phyloP scores from a whole-genome alignment of 2,113 vertebrate genomes.

The Oryctolagus cuniculus region DNA sequence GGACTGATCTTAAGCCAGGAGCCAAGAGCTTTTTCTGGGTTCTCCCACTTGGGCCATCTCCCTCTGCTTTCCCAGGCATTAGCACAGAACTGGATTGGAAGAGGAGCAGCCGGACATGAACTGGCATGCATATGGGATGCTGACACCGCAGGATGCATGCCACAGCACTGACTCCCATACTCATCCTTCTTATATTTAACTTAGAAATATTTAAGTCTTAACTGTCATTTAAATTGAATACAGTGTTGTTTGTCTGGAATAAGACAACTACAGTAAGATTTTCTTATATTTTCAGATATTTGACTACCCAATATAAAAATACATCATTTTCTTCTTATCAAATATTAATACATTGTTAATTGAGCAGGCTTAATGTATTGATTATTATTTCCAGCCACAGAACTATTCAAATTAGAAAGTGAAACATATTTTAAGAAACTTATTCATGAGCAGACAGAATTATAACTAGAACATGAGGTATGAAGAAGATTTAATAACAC shows the following conservation, averaged over 20 bases:
- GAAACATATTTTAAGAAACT: slow-evolving; percentile 20
- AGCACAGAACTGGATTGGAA: too few relatives aligned
- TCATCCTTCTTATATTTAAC: not conserved
- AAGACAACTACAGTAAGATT: not conserved
- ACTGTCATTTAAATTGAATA: not conserved
- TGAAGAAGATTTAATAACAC: not conserved
- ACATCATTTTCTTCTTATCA: not conserved
- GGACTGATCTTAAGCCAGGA: too few relatives aligned
- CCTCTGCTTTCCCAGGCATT: too few relatives aligned
- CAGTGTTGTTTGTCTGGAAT: not conserved
- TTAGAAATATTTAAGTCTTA: not conserved
- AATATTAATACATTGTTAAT: not conserved
- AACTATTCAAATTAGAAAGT: slow-evolving; percentile 9
- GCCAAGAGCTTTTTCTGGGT: too few relatives aligned
- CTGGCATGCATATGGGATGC: too few relatives aligned
- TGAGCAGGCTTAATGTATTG: not conserved
- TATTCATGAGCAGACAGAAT: not conserved
- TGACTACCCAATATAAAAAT: not conserved
- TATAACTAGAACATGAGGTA: not conserved
- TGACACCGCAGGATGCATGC: too few relatives aligned
- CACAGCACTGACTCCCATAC: not conserved
- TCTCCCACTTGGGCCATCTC: too few relatives aligned
- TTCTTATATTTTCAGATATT: not conserved
- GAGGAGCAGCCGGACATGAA: too few relatives aligned
- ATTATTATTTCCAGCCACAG: not conserved